Conservation (phyloP, 1,140 invertebrate species). For the Ericerus pela region DNA sequence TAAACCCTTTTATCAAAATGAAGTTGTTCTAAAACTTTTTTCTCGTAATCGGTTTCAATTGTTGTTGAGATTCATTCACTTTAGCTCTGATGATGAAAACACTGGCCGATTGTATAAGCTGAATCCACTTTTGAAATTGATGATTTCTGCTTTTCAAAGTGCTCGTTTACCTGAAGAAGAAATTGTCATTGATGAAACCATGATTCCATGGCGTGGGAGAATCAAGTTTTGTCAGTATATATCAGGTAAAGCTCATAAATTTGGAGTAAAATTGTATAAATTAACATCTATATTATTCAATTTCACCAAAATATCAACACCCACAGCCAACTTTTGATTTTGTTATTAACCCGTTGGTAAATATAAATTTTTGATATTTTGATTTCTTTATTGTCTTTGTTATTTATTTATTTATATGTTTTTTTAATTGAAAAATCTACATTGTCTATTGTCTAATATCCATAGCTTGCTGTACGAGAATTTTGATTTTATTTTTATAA, state of each 20-base stretch:
- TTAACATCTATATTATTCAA: too few relatives aligned
- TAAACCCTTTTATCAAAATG: neutral
- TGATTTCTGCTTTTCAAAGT: conserved; percentile 10
- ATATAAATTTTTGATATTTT: too few relatives aligned
- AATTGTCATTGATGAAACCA: conserved; percentile 29
- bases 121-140: neutral
- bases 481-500: too few relatives aligned
- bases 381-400: too few relatives aligned
- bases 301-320: too few relatives aligned
- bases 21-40: neutral
- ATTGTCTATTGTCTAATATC: too few relatives aligned
- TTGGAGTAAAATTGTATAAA: conserved; percentile 28
- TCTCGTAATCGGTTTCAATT: conserved; percentile 2
- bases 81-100: conserved; percentile 2
- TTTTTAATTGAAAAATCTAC: too few relatives aligned
- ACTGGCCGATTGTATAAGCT: neutral
- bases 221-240: conserved; percentile 29
- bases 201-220: conserved; percentile 27
- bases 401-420: too few relatives aligned
- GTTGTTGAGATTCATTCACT: conserved; percentile 11
- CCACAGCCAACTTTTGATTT: too few relatives aligned
- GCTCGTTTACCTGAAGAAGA: conserved; percentile 20
- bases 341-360: too few relatives aligned
- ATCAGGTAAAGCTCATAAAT: conserved; percentile 27
- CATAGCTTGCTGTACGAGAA: too few relatives aligned